Base-by-base conservation (phyloP, 2,113 vertebrate genomes). In the Penelope pileata region DNA sequence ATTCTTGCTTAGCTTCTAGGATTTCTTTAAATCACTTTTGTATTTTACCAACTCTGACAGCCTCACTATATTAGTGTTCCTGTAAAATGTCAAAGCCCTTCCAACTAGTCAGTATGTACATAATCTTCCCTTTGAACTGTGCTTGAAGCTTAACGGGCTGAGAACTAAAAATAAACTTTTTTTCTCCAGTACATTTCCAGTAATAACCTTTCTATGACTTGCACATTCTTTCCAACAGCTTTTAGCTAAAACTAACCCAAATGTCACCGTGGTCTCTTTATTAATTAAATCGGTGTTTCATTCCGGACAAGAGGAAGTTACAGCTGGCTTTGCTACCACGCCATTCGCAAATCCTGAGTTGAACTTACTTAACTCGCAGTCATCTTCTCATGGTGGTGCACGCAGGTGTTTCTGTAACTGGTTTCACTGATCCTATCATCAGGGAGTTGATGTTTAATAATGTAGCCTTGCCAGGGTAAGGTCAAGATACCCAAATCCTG, bases 41-140 rank as follows among this genome's bases (percentile, higher is more conserved):
- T 94, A 90, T 88, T 96, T 96, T 86, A 66, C 64, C 80, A 88
- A 45, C 72, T 88, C 11, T 48, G 62, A 29, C 69, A 86, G 73
- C 63, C 63, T 96, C 93, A 91, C 84, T 93, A 84, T 62, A 91
- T 82, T 93, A 92, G 89, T 77, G 92, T 89, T 90, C 74, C 77
- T 91, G 75, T 90, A 62, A 64, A 73, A 84, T 83, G 77, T 93
- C 91, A 73, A 87, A 91, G 88, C 79, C 93, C 72, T 88, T 68
- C 42, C 2, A 0, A 8, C 66, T 63, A 12, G 86, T 91, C 81
- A 89, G 81, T 62, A 29, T 90, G 82, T 96, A 96, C 82, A 76
- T 83, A 83, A 67, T 54, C 62, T 58, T 81, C 70, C 32, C 54
- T 83, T 79, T 77, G 68, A 86, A 86, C n/a, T 67, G 36, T 76